Conservation (phyloP, 2,113 vertebrate species). For the Protomyctophum bolini region DNA sequence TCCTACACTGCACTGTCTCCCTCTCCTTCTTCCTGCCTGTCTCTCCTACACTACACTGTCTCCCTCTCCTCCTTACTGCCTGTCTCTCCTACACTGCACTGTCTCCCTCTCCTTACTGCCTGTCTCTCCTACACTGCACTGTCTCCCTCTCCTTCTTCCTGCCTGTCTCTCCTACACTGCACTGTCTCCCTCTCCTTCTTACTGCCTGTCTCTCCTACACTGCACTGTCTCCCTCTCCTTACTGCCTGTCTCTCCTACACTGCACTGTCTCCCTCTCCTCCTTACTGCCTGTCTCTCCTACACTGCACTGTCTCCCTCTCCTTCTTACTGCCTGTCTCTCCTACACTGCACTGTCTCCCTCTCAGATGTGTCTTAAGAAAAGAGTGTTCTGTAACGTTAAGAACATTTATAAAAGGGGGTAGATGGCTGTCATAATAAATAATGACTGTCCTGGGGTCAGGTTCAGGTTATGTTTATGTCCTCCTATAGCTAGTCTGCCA, state of each 20-base stretch:
- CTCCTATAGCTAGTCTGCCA: constrained; percentile 32
- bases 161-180: constrained; percentile 20
- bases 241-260: constrained; percentile 26
- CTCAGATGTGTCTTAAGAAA: too few species aligned
- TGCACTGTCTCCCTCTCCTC: neutral
- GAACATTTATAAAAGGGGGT: too few species aligned
- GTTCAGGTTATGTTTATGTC: constrained; percentile 11
- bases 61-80: constrained; percentile 11
- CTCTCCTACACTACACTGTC: constrained; percentile 11
- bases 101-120: constrained; percentile 9
- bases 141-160: neutral
- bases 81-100: constrained; percentile 11
- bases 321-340: constrained; percentile 22
- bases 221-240: neutral
- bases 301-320: neutral
- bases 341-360: neutral
- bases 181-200: neutral
- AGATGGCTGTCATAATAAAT: too few species aligned
- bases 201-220: constrained; percentile 26
- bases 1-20: neutral
- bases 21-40: constrained; percentile 10
- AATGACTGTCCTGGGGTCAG: constrained; percentile 41
- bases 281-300: constrained; percentile 24
- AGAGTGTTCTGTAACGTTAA: too few species aligned
- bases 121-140: constrained; percentile 11